Evolutionary conservation across 2,797 vertebrate genomes (phyloP).

Genomic region (Mionectes olivaceus): DNA sequence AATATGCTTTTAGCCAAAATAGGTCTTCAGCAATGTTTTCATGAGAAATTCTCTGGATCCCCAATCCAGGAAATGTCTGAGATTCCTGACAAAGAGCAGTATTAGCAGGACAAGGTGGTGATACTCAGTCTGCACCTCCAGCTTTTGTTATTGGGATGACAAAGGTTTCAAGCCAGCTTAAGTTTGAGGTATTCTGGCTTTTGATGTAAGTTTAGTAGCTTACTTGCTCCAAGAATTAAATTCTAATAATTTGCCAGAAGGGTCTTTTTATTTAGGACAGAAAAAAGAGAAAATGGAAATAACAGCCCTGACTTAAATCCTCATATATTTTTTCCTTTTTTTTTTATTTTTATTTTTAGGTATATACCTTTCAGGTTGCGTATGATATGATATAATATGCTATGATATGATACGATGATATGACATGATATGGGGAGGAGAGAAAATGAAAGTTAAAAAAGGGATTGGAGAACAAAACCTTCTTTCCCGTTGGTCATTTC

Average conservation of each 20-base stretch:
- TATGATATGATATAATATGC: not conserved
- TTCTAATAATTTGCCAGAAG: not conserved
- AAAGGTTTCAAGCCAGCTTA: not conserved
- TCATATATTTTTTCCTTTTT: not conserved
- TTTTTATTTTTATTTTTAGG: not conserved
- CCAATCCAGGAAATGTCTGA: slow-evolving; percentile 37
- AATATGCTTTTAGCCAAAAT: slow-evolving; percentile 34
- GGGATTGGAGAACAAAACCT: not conserved
- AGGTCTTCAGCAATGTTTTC: slow-evolving; percentile 18
- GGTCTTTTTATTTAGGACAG: not conserved
- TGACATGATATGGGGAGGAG: not conserved
- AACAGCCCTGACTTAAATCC: not conserved
- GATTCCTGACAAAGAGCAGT: slow-evolving; percentile 31
- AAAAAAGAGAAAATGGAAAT: not conserved
- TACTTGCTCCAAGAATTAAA: not conserved
- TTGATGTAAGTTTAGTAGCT: not conserved
- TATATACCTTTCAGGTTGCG: not conserved
- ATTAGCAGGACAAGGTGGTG: not conserved
- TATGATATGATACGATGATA: not conserved
- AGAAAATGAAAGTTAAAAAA: not conserved
- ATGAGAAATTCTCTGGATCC: slow-evolving; percentile 12
- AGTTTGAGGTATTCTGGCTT: not conserved
- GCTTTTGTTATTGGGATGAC: not conserved
- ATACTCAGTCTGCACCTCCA: not conserved
- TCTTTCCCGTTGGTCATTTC: not conserved